A percentile compares a stretch with the other conserved stretches of the same genome.
These are phyloP conservation scores for Ptychadena robeensis DNA, from an alignment of 2,797 vertebrate genomes.

Conservation along the genomic window DNA sequence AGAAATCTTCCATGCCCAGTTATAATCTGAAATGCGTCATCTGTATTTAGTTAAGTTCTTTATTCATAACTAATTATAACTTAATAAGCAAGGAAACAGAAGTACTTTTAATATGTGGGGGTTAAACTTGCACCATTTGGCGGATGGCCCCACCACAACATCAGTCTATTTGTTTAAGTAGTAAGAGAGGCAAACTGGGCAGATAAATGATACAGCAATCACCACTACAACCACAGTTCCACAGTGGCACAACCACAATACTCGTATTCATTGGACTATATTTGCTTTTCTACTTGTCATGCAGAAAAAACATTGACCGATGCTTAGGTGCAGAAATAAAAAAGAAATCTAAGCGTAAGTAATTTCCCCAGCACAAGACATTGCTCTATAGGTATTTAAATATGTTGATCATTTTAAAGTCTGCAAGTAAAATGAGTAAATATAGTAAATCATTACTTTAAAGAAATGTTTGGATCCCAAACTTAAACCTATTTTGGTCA, in stretches of 20 bases:
- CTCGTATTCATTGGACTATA: slow-evolving; percentile 77
- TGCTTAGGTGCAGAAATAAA: slow-evolving; percentile 45
- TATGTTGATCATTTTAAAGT: not conserved
- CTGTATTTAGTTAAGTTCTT: slow-evolving; percentile 44
- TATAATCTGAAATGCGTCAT: slow-evolving; percentile 48
- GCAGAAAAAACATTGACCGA: slow-evolving; percentile 59
- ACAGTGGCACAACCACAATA: slow-evolving; percentile 72
- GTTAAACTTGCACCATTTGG: slow-evolving; percentile 68
- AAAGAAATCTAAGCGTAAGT: slow-evolving; percentile 43
- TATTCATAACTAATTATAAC: slow-evolving; percentile 71
- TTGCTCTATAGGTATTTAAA: slow-evolving; percentile 34
- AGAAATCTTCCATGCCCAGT: slow-evolving; percentile 40
- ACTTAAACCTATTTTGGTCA: not conserved
- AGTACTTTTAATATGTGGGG: slow-evolving; percentile 69
- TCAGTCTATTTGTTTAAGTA: slow-evolving; percentile 71
- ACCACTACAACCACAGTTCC: slow-evolving; percentile 70
- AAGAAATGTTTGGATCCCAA: not conserved
- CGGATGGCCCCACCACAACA: slow-evolving; percentile 72
- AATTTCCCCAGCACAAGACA: slow-evolving; percentile 41
- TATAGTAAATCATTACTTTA: not conserved
- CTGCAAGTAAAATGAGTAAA: not conserved
- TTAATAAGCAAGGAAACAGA: slow-evolving; percentile 68
- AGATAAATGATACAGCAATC: slow-evolving; percentile 74
- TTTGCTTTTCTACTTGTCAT: slow-evolving; percentile 68
- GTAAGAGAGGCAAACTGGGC: slow-evolving; percentile 68